Base-by-base conservation (phyloP, 2,888 invertebrate genomes). In the Pycnomerus fuliginosus region DNA sequence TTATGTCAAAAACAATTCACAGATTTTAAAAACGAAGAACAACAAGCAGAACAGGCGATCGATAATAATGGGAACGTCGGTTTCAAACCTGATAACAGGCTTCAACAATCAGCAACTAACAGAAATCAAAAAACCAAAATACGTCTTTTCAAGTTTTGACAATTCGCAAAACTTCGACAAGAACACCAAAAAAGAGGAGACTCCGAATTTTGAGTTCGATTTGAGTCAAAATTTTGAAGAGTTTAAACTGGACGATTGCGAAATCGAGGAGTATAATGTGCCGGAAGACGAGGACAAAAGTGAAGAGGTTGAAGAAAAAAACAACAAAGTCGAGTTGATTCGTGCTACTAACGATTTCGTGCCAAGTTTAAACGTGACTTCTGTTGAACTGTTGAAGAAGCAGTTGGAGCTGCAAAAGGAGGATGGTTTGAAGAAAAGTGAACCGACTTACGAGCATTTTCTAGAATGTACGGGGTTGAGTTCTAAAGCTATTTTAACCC, bases 181-280 rank as follows among this genome's bases (percentile, higher is more conserved):
- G 10, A 8, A 25, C 8, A 5, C 5, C 5, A 70, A 67, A 50
- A 32, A 16, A 20, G 35, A 34, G 4, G 48, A 46, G 38, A 52
- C 51, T 50, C 52, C 50, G 46, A 58, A 60, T 77, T 60, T 60
- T 52, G 14, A 77, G 56, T 83, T 82, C 62, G 84, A 84, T 64
- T 76, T 86, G 60, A 80, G 84, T 49, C 84, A 86, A 66, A 86
- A 86, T 69, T 87, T 87, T 62, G 87, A 87, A 64, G 87, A 87
- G 65, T 87, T 87, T 67, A 85, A 85, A 64, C 75, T 87, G 58
- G 87, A 87, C 63, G 86, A 87, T 39, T 80, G 80, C 68, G 85
- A 86, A 67, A 78, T 79, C 27, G 71, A 72, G 40, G 71, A 72
- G 48, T 70, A 66, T 42, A 58, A 58, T 14, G 65, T 32, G 28